Base-by-base conservation (phyloP, 1,140 invertebrate genomes). In the Pogonus chalceus region DNA sequence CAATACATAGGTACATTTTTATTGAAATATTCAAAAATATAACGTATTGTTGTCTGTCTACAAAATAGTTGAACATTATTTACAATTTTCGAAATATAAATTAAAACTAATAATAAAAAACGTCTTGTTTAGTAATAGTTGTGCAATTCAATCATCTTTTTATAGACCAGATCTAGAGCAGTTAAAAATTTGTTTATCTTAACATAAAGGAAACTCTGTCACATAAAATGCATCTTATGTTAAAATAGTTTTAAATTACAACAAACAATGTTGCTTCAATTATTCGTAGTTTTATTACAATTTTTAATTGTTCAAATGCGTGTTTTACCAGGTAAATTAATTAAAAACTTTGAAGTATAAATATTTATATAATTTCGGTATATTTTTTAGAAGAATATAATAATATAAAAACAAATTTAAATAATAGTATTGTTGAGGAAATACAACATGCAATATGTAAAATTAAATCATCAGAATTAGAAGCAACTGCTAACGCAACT, bases 401-500 rank as follows among this genome's bases (percentile, higher is more conserved):
- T n/a, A n/a, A n/a, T n/a, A n/a, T n/a, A n/a, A n/a, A n/a, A n/a
- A n/a, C n/a, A n/a, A n/a, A n/a, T n/a, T n/a, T n/a, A n/a, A n/a
- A n/a, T n/a, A 7, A 43, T 16, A 43, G 58, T 54, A 16, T 50
- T 18, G 58, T 58, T 0, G 59, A 63, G 49, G 69, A 72, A 62
- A 62, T 61, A 10, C 67, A 72, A 57, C 71, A 75, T 26, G 75
- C 76, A 1, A 72, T 73, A 65, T 78, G 76, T 57, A 72, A 72
- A 35, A 72, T 78, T 18, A 69, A 65, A 46, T 75, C 75, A 0
- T 68, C 72, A 23, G 74, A 76, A 54, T 66, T 77, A 21, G 72
- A 78, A 59, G 74, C 76, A 4, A 72, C 74, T 0, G 76, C 76
- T 12, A 78, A 78, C 57, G 75, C 75, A 1, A 75, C 76, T 2